Conservation (phyloP, 53 echinoderm and acorn worm genomes). For the Apostichopus leukothele region DNA sequence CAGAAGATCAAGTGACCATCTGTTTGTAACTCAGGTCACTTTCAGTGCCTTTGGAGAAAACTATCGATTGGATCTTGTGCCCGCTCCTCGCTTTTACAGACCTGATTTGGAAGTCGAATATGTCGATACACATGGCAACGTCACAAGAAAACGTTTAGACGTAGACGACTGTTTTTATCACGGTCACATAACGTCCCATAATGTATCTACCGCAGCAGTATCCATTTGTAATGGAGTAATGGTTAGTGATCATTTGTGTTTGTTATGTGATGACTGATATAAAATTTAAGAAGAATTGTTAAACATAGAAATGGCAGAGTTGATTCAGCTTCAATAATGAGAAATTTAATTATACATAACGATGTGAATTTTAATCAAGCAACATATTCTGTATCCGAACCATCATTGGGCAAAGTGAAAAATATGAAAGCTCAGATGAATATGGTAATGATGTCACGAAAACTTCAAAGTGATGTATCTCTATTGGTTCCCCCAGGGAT, state of each 20-base stretch:
- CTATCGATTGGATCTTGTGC: constrained; percentile 13
- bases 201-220: constrained; percentile 4
- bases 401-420: no score
- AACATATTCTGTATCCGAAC: no score
- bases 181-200: constrained; percentile 15
- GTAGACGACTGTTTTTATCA: constrained; percentile 38
- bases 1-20: neutral
- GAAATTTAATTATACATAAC: no score
- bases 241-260: neutral
- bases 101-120: constrained; percentile 16
- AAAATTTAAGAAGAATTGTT: no score
- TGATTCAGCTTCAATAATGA: no score
- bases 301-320: no score
- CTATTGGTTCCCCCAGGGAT: no score
- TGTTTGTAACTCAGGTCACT: constrained; percentile 14
- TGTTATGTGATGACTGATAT: no score
- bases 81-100: neutral
- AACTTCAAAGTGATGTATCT: no score
- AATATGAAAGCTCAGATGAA: no score
- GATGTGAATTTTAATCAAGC: no score
- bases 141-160: neutral
- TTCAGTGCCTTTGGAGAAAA: constrained; percentile 20
- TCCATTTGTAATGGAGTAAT: constrained; percentile 10
- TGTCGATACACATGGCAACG: neutral
- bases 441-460: no score